Evolutionary conservation across 2,113 vertebrate species (phyloP), one percentile per base, ranked within the genome.

Genomic region (Ceyx cyanopectus): DNA sequence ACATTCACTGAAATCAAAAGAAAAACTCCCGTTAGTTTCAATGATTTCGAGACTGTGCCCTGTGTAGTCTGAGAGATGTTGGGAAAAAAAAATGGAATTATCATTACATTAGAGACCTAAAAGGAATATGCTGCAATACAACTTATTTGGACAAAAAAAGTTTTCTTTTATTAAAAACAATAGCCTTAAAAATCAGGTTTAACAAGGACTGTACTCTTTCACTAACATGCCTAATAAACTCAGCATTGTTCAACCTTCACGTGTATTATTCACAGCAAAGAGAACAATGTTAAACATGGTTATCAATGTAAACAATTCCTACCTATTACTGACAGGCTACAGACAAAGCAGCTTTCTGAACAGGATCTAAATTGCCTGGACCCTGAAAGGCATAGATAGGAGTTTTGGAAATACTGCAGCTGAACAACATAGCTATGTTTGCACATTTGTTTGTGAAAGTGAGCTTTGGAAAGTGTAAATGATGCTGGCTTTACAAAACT

Each of bases 401-500:
- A 57, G 9, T 10, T 68, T 30, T 41, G 50, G 32, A n/a, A 51
- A 15, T 30, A 40, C 46, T 60, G 7, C 32, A 3, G 40, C 7
- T 2, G 4, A 65, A 48, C n/a, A 20, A 7, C 1, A 4, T 17
- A 45, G 72, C 5, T 40, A 2, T 10, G 23, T 48, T 30, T 32
- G 62, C 50, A 14, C 37, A 27, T 13, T 4, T 41, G 12, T 7
- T 60, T 63, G 54, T 73, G 84, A 15, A 8, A 48, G 45, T 7
- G 34, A 60, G 19, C 12, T 13, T 40, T 41, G 14, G 29, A 16
- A 61, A 22, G 4, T 8, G 27, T 6, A 4, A 58, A 12, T 23
- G 8, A 3, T 5, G 70, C 45, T 20, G 62, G 41, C 1, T 26
- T 58, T 24, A 66, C 69, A 22, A 14, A 65, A 26, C 0, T 1